phyloP scores from a whole-genome alignment of 2,797 vertebrate species.

The Epinephelus coioides region DNA sequence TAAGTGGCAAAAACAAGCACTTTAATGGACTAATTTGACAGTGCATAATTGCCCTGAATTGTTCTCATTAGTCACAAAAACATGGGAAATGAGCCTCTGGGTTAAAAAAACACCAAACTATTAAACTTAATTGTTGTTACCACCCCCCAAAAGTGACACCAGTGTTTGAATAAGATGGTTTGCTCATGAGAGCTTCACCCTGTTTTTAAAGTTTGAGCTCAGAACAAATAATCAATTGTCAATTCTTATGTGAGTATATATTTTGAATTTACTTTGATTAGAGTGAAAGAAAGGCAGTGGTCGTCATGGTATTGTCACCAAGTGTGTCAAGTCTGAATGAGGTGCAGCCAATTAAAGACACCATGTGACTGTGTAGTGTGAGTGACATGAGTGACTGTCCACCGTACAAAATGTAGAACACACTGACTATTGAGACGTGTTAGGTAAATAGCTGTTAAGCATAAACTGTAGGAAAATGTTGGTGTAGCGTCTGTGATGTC shows the following conservation, averaged over 20 bases:
- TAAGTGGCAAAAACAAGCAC: no score
- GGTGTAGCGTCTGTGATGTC: conserved; percentile 19
- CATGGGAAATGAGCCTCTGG: no score
- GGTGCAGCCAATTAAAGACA: not conserved
- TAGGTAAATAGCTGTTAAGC: not conserved
- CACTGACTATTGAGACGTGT: conserved; percentile 15
- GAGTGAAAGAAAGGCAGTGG: not conserved
- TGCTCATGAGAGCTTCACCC: not conserved
- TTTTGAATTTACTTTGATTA: conserved; percentile 3
- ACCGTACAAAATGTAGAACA: conserved; percentile 15
- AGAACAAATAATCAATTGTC: conserved; percentile 11
- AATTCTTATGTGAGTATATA: not conserved
- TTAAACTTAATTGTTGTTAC: not conserved
- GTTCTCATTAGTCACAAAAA: no score
- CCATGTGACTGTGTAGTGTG: conserved; percentile 1
- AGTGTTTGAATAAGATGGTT: not conserved
- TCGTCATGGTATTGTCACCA: not conserved
- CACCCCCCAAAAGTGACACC: not conserved
- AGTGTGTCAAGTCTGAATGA: not conserved
- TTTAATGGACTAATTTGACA: no score
- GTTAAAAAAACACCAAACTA: no score
- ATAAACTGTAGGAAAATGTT: conserved; percentile 23
- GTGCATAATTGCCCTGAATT: no score
- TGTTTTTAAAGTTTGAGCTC: conserved; percentile 29
- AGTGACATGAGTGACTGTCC: not conserved